These are phyloP conservation scores for Bergia puertoricense DNA, from an alignment of 92 coral and sea anemone species.

Conservation along the genomic window DNA sequence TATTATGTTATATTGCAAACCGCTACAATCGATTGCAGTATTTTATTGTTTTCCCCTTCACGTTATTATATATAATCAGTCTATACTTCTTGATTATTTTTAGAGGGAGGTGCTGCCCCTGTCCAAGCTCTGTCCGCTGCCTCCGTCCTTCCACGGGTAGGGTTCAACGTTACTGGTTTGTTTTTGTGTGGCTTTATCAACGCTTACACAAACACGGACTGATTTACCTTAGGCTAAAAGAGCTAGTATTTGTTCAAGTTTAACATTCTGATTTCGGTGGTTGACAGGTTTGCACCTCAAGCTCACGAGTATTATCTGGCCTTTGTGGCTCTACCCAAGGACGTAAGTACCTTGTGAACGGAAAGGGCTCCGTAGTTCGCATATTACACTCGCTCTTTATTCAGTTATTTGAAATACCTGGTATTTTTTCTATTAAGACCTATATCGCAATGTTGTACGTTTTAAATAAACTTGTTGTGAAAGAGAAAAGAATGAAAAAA, in stretches of 20 bases:
- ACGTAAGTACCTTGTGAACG: conserved; percentile 69
- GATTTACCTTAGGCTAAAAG: background rate
- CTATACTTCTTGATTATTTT: background rate
- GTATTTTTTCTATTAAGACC: no score
- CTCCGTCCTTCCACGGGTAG: conserved; percentile 87
- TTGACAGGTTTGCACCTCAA: conserved; percentile 81
- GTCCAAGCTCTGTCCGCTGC: conserved; percentile 83
- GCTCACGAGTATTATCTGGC: conserved; percentile 92
- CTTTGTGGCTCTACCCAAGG: conserved; percentile 79
- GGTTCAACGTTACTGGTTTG: background rate
- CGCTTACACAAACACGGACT: background rate
- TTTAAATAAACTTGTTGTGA: background rate
- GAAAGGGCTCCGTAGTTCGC: no score
- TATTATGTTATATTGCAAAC: no score
- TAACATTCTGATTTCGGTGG: background rate
- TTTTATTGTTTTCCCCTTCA: no score
- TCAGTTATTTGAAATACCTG: background rate
- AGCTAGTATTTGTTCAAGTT: background rate
- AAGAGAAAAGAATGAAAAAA: background rate
- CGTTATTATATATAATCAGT: background rate
- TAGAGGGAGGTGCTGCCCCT: conserved; percentile 89
- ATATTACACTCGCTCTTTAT: background rate
- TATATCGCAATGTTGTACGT: no score
- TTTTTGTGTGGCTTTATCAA: background rate
- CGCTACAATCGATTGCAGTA: no score